Conservation (phyloP, 2,888 invertebrate species). For the Dione juno region DNA sequence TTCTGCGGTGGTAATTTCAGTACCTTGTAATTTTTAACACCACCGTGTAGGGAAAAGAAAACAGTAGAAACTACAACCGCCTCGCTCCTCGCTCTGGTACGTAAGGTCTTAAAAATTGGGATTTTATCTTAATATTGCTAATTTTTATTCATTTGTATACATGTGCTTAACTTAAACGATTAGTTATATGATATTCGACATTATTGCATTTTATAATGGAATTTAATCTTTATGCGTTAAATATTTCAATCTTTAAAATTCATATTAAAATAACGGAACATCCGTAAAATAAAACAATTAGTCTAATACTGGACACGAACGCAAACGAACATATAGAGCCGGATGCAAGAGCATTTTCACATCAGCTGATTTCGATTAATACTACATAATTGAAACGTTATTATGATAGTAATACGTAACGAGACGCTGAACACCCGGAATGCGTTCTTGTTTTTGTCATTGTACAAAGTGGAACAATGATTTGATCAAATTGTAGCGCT, state of each 20-base stretch:
- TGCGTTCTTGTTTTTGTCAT: constrained; percentile 45
- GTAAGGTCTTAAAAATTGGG: too few relatives aligned
- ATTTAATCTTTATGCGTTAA: too few relatives aligned
- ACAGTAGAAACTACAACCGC: neutral
- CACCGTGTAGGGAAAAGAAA: neutral
- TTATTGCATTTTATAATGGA: too few relatives aligned
- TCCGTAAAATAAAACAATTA: constrained; percentile 3
- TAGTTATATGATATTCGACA: too few relatives aligned
- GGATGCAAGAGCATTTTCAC: constrained; percentile 43
- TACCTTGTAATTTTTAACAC: constrained; percentile 34
- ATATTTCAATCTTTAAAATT: neutral
- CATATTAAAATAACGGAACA: neutral
- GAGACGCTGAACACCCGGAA: constrained; percentile 44
- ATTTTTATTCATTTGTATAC: too few relatives aligned
- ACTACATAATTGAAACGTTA: constrained; percentile 41
- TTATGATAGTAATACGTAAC: constrained; percentile 37
- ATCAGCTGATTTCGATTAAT: constrained; percentile 44
- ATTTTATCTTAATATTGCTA: too few relatives aligned
- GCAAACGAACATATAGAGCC: constrained; percentile 26
- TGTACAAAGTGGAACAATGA: constrained; percentile 43
- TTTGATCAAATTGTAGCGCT: constrained; percentile 42
- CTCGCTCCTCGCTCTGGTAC: too few relatives aligned
- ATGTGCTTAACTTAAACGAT: too few relatives aligned
- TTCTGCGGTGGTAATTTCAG: constrained; percentile 29
- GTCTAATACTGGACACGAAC: constrained; percentile 3